Base-by-base conservation (phyloP, 2,797 vertebrate species). In the Decapterus maruadsi region DNA sequence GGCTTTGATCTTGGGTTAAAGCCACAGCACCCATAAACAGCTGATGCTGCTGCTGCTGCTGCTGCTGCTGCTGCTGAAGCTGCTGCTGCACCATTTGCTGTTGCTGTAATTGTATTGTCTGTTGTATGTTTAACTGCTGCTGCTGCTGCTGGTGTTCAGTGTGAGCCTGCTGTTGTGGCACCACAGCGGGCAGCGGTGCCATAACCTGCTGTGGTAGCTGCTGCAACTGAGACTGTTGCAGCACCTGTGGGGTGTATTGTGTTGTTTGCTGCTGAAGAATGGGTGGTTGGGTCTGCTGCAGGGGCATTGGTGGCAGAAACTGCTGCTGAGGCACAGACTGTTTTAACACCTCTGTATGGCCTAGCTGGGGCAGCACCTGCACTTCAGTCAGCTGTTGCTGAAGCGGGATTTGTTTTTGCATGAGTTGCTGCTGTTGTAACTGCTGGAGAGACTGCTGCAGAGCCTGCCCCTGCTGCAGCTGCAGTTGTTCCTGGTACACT, bases 381-480 rank as follows among this genome's bases (percentile, higher is more conserved):
- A 67, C 51, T 20, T 92, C 91, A 67, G 83, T 60, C 45, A 77
- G 59, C 42, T 88, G 86, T 2, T 88, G 89, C 9, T 89, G 88
- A 10, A 79, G 66, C 69, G 84, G 78, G 29, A 82, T 64, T 76
- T 87, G 86, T 56, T 72, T 87, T 79, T 88, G 87, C 40, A 84
- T 69, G 12, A 84, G 66, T 29, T 92, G 91, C 59, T 91, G 91
- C n/a, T 84, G 85, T 54, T 92, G 87, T 60, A 90, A 20, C 55
- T 91, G 85, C 50, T 91, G 90, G 6, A 93, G 65, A 65, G 84
- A 78, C 65, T 87, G 91, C 42, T 91, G 91, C n/a, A 85, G 67
- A 19, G 77, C 77, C 57, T 12, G 77, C 17, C 90, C 90, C 66
- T 89, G 88, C 75, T 89, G 92, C 11, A 90, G 71, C 8, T 86